Base-by-base conservation (phyloP, 2,113 vertebrate genomes). In the Apeltes quadracus region DNA sequence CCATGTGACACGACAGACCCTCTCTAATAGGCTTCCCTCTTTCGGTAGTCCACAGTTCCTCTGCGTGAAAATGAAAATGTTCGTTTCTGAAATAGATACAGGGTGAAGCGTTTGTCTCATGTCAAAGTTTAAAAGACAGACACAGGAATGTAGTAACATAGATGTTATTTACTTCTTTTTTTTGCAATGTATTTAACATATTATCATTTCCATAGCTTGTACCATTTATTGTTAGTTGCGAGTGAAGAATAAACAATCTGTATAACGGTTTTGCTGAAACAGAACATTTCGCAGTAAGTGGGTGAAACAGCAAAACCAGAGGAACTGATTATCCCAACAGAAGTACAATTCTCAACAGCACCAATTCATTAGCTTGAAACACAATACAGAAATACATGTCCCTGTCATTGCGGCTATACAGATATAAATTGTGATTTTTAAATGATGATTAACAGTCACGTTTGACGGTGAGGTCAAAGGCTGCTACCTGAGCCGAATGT, bases 361-460 rank as follows among this genome's bases (percentile, higher is more conserved):
- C 76, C 85, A 84, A 84, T 73, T 87, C 61, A 88, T 77, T 78
- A 77, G 81, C 66, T 43, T 72, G 22, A 89, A 77, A 83, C 84
- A 90, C 81, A 86, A 72, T 82, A 81, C 66, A 76, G 66, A 92
- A 91, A 93, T 90, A 89, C 76, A 84, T 27, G 38, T 84, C 62
- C 85, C 66, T 89, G 76, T 85, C 69, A 65, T 67, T 56, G 84
- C 81, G 69, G 78, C 72, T 73, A 63, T 90, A 92, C 69, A 93
- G 92, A 92, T 92, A 93, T 91, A 92, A 84, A 85, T 36, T 71
- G 48, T 59, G 56, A 66, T 85, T 84, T 83, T 79, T 46, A 69
- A 84, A 81, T 51, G 82, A 87, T 78, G 84, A 78, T 78, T 91
- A 93, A 93, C 90, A 92, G 92, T 93, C 90, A 62, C 61, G 72